Base-by-base conservation (phyloP, 2,888 invertebrate genomes). In the Dioctria rufipes region DNA sequence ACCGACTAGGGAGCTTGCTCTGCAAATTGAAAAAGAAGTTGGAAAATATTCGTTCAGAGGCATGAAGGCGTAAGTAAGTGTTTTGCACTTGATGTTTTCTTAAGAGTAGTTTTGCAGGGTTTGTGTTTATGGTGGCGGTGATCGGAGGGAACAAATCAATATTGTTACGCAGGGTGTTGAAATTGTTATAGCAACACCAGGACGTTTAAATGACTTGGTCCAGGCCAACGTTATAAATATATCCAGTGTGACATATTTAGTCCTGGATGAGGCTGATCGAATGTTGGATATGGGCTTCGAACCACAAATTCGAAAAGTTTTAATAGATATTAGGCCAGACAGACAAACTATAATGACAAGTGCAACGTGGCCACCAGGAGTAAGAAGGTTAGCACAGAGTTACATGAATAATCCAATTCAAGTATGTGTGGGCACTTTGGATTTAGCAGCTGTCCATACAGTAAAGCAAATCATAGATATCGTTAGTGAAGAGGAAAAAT, bases 291-390 rank as follows among this genome's bases (percentile, higher is more conserved):
- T 95, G 94, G 95, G 95, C 25, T 96, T 96, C 86, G 95, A 95
- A 85, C 95, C 95, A 3, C 95, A 93, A 91, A 99, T 98, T 83
- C 92, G 95, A 58, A 95, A 95, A 86, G 93, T 95, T 11, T 89
- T 97, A 83, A 90, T 95, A 81, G 93, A 94, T 86, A 93, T 97
- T 39, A 92, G 96, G 78, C 96, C 97, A 5, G 96, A 96, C 86
- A 90, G 97, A 78, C 98, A 98, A 88, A 97, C 97, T n/a, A 93
- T 98, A 0, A 97, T 98, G 97, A 98, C 98, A 0, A 95, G 95
- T 86, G 98, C 98, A 11, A 98, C 98, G 0, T 98, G 98, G 98
- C 98, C 98, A 0, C 90, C 92, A 78, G 95, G 94, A 61, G 98
- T 98, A 1, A 92, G 97, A 13, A 91, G 95, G 25, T 90, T 98